A percentile compares a stretch with the other conserved stretches of the same genome.
These are phyloP conservation scores for Aphelenchoides bicaudatus DNA, from an alignment of 2,888 invertebrate genomes.

Conservation along the genomic window DNA sequence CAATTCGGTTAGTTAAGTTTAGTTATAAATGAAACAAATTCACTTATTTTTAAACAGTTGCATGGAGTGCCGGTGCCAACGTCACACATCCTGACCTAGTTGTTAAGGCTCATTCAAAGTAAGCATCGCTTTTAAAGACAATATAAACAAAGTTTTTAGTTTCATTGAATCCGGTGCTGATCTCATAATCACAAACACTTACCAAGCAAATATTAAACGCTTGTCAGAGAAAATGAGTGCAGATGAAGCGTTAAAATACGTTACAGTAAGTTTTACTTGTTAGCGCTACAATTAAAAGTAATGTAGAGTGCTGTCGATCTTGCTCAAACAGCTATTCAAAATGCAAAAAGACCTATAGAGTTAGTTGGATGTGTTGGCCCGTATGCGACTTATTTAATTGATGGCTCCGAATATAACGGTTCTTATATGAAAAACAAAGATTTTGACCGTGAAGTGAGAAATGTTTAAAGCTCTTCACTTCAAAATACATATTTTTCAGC, in stretches of 20 bases:
- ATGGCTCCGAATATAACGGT: conserved; percentile 90
- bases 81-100: neutral
- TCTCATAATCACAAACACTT: conserved; percentile 80
- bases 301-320: conserved; percentile 27
- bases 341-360: conserved; percentile 62
- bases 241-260: neutral
- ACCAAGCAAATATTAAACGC: conserved; percentile 75
- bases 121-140: neutral
- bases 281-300: neutral
- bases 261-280: neutral
- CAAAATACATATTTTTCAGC: neutral
- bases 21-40: neutral
- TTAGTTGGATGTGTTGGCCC: conserved; percentile 87
- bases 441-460: conserved; percentile 25
- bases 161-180: conserved; percentile 76
- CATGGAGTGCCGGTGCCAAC: conserved; percentile 14
- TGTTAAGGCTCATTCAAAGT: neutral
- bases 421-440: conserved; percentile 61
- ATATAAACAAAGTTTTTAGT: conserved; percentile 51
- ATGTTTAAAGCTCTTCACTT: neutral
- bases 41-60: neutral
- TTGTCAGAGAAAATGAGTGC: conserved; percentile 62
- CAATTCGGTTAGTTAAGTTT: neutral
- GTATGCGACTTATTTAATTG: conserved; percentile 82
- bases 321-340: conserved; percentile 22